Base-by-base conservation (phyloP, 2,797 vertebrate species). In the Ptychobarbus kaznakovi region DNA sequence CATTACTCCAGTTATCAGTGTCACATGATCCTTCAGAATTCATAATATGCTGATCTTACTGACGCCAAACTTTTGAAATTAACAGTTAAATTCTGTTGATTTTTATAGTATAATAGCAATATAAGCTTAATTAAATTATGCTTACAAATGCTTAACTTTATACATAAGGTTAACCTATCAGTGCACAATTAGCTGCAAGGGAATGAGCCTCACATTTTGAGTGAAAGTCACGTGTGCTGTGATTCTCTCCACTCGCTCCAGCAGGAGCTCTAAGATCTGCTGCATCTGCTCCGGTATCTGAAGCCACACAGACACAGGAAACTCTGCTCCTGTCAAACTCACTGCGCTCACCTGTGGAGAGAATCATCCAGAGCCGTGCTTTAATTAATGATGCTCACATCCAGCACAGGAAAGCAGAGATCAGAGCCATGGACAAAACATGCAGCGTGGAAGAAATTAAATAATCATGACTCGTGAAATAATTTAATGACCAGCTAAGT, bases 171-270 rank as follows among this genome's bases (percentile, higher is more conserved):
- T 16, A 49, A 28, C 25, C 7, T 49, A 46, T 66, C 61, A 82
- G 9, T 46, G 28, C 16, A 38, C 3, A 40, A 35, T 63, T 40
- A 79, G 6, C 38, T 35, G 20, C 2, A 77, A 72, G 32, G 28
- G 2, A 76, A 81, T 3, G 32, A 28, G 15, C 93, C 96, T 95
- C 90, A 97, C 97, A 0, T 96, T 92, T 83, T 85, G 92, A 2
- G 89, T 94, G 92, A 99, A 97, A 42, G 93, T 92, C 22, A 99
- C 93, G 73, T 87, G 93, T 63, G 96, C 95, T 0, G 96, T 95
- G 72, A 97, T 61, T 81, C 96, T 94, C 92, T 98, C 96, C 87
- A 98, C 97, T 9, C 93, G 94, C 90, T 98, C 96, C 91, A 97
- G 92, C 86, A 97, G 89, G 4, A 98, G 91, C 87, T 97, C 91